phyloP scores from a whole-genome alignment of 2,113 vertebrate species.

The Sander lucioperca region DNA sequence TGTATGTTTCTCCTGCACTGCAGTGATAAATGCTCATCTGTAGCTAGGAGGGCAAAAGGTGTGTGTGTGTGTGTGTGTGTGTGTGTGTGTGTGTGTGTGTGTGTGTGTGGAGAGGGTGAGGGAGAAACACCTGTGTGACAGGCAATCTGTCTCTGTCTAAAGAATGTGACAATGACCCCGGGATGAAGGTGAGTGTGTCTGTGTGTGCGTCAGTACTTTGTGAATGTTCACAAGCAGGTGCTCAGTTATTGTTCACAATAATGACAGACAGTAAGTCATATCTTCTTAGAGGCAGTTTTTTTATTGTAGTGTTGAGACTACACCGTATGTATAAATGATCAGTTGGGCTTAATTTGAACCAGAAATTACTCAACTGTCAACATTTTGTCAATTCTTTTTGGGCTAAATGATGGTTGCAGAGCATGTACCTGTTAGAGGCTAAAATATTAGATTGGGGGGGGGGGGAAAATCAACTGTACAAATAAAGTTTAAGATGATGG shows the following conservation, averaged over 20 bases:
- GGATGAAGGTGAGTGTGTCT: slow-evolving; percentile 67
- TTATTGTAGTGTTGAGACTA: slow-evolving; percentile 5
- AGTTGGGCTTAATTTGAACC: no score
- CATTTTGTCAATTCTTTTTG: no score
- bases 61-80: not conserved
- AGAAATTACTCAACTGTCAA: no score
- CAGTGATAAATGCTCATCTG: not conserved
- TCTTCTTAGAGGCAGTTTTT: slow-evolving; percentile 12
- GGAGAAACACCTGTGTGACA: slow-evolving; percentile 64
- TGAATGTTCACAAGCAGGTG: slow-evolving; percentile 53
- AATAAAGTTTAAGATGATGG: no score
- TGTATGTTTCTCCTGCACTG: not conserved
- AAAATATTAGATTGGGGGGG: no score
- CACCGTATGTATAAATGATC: not conserved
- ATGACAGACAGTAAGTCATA: slow-evolving; percentile 32
- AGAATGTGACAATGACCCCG: slow-evolving; percentile 73
- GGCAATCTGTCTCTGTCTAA: slow-evolving; percentile 72
- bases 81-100: not conserved
- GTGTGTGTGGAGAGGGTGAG: not conserved
- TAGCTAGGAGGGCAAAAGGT: slow-evolving; percentile 13
- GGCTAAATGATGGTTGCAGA: no score
- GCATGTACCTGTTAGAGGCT: no score
- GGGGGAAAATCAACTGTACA: no score
- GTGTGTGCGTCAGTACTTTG: slow-evolving; percentile 28
- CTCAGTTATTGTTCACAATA: slow-evolving; percentile 38